A percentile compares a stretch with the other conserved stretches of the same genome.
These are phyloP conservation scores for Helicoverpa armigera DNA, from an alignment of 1,140 invertebrate species.

Conservation along the genomic window DNA sequence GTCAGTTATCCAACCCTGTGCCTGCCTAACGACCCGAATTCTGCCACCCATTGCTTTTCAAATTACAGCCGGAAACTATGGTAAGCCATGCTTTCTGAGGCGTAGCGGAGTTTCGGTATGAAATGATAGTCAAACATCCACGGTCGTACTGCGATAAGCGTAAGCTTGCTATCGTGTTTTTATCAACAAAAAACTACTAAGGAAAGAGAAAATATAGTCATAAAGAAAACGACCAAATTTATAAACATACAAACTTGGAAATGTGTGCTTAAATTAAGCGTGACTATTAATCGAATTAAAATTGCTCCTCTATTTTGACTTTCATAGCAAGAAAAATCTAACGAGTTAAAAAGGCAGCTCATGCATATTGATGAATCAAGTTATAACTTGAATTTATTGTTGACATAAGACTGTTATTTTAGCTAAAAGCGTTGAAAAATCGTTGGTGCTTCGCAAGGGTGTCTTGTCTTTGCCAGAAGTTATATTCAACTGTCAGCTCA, in stretches of 20 bases:
- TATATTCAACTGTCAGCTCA: constrained; percentile 36
- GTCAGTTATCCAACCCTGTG: too few species aligned
- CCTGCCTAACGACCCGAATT: too few species aligned
- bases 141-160: too few species aligned
- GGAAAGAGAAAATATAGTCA: too few species aligned
- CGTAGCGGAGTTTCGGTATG: too few species aligned
- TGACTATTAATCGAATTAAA: constrained; percentile 1
- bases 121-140: too few species aligned
- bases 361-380: constrained; percentile 42
- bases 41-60: too few species aligned
- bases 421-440: constrained; percentile 40
- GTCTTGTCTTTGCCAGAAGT: constrained; percentile 4
- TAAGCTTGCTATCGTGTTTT: too few species aligned
- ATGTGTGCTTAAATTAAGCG: background rate
- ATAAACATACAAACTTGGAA: background rate
- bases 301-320: constrained; percentile 27
- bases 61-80: too few species aligned
- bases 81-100: too few species aligned
- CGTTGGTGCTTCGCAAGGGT: background rate
- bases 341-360: constrained; percentile 39
- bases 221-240: too few species aligned
- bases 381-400: constrained; percentile 42
- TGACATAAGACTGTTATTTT: constrained; percentile 43
- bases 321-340: constrained; percentile 26
- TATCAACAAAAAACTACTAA: too few species aligned